Percentiles rank a stretch among this genome's conserved stretches.
Evolutionary conservation across 2,113 vertebrate species (phyloP).

Genomic region (Takifugu flavidus): DNA sequence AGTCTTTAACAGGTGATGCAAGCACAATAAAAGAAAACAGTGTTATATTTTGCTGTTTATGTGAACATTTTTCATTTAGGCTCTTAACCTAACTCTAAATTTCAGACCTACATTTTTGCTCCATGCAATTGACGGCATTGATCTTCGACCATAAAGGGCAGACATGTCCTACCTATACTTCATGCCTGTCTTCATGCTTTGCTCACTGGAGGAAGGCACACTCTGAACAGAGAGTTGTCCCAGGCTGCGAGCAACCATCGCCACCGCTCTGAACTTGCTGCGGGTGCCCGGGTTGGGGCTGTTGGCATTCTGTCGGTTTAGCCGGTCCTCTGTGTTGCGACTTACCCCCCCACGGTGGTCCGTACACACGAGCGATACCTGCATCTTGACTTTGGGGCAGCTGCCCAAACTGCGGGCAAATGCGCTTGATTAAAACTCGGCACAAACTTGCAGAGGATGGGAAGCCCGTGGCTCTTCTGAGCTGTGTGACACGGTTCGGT

Average conservation of each 20-base stretch:
- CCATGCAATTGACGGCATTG: background rate
- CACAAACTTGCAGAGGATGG: slow-evolving; percentile 18
- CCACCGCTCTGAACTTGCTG: slow-evolving; percentile 89
- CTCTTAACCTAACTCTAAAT: no score
- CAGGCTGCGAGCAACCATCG: slow-evolving; percentile 92
- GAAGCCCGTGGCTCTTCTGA: slow-evolving; percentile 8
- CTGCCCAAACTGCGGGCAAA: slow-evolving; percentile 1
- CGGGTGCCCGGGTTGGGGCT: slow-evolving; percentile 87
- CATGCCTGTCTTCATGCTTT: slow-evolving; percentile 87
- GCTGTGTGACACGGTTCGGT: slow-evolving; percentile 16
- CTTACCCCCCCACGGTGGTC: slow-evolving; percentile 89
- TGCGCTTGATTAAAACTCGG: slow-evolving; percentile 8
- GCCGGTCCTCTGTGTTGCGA: slow-evolving; percentile 85
- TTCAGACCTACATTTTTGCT: background rate
- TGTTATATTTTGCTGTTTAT: background rate
- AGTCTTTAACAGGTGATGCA: background rate
- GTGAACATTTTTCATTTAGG: background rate
- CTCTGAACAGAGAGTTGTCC: slow-evolving; percentile 91
- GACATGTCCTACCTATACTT: slow-evolving; percentile 85
- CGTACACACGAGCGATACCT: slow-evolving; percentile 94
- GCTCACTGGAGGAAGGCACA: slow-evolving; percentile 77
- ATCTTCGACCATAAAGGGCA: background rate
- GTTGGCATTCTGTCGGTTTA: slow-evolving; percentile 85
- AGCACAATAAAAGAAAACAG: background rate
- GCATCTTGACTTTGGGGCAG: slow-evolving; percentile 74